Evolutionary conservation across 2,888 invertebrate species (phyloP).

Genomic region (Orchesella flavescens): DNA sequence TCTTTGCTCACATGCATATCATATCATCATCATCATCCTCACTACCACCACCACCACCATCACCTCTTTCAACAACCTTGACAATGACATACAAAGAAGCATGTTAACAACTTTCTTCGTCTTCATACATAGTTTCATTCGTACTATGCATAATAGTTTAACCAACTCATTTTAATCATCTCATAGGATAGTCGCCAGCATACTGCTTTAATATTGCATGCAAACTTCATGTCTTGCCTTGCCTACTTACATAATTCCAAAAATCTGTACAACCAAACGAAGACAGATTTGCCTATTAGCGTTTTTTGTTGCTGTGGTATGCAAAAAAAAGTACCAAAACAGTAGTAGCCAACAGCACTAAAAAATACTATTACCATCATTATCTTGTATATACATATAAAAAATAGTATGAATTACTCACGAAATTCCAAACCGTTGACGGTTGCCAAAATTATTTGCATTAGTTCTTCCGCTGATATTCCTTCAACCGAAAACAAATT

Average conservation of each 20-base stretch:
- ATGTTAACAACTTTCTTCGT: background rate
- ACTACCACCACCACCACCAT: background rate
- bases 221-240: too few species aligned
- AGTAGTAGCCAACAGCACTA: too few species aligned
- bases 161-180: too few species aligned
- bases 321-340: too few species aligned
- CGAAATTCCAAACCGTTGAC: slow-evolving; percentile 22
- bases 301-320: too few species aligned
- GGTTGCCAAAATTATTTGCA: slow-evolving; percentile 44
- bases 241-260: too few species aligned
- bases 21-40: background rate
- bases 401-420: background rate
- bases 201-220: too few species aligned
- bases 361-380: background rate
- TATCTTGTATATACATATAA: slow-evolving; percentile 10
- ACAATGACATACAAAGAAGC: slow-evolving; percentile 45
- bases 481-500: background rate
- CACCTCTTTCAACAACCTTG: slow-evolving; percentile 60
- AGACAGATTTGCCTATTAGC: too few species aligned
- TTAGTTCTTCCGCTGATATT: slow-evolving; percentile 1
- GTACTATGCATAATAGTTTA: too few species aligned
- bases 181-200: too few species aligned
- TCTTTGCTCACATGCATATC: background rate
- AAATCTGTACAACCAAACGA: too few species aligned
- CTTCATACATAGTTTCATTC: too few species aligned